Evolutionary conservation across 1,140 invertebrate species (phyloP).

Genomic region (Dreissena rostriformis): DNA sequence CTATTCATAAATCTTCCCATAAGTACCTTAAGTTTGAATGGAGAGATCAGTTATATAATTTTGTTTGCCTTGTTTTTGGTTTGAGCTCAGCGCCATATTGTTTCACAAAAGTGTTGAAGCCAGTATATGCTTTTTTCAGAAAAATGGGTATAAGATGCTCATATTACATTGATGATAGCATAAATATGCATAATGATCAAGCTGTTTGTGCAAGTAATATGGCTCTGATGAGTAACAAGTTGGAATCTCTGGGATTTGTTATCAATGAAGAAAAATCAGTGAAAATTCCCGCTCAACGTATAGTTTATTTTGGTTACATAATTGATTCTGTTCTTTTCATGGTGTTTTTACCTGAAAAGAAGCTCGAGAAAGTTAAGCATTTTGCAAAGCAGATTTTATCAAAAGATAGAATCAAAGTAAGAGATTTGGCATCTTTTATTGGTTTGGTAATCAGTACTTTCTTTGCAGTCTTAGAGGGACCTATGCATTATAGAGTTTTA

Average conservation of each 20-base stretch:
- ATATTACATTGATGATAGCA: constrained; percentile 20
- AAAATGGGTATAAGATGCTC: constrained; percentile 32
- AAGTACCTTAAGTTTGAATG: constrained; percentile 32
- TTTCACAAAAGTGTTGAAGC: constrained; percentile 33
- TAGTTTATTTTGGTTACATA: constrained; percentile 30
- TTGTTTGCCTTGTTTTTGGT: constrained; percentile 16
- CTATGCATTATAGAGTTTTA: neutral
- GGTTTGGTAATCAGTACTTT: constrained; percentile 29
- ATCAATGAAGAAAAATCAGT: constrained; percentile 42
- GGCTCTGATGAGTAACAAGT: constrained; percentile 21
- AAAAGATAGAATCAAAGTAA: neutral
- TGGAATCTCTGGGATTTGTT: constrained; percentile 26
- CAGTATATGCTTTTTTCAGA: constrained; percentile 16
- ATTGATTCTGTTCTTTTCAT: too few species aligned
- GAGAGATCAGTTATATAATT: neutral
- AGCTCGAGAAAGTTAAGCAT: too few species aligned
- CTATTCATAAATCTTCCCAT: constrained; percentile 2
- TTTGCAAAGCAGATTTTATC: neutral
- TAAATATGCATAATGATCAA: constrained; percentile 22
- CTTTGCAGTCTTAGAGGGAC: constrained; percentile 19
- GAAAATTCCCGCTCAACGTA: constrained; percentile 17
- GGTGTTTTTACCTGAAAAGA: neutral
- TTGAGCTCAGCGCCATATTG: constrained; percentile 27
- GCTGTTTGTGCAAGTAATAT: constrained; percentile 17
- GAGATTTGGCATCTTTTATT: constrained; percentile 32